Percentiles rank a stretch among this genome's conserved stretches.
These are phyloP conservation scores for Phaethon lepturus DNA, from an alignment of 2,113 vertebrate species.

Conservation along the genomic window DNA sequence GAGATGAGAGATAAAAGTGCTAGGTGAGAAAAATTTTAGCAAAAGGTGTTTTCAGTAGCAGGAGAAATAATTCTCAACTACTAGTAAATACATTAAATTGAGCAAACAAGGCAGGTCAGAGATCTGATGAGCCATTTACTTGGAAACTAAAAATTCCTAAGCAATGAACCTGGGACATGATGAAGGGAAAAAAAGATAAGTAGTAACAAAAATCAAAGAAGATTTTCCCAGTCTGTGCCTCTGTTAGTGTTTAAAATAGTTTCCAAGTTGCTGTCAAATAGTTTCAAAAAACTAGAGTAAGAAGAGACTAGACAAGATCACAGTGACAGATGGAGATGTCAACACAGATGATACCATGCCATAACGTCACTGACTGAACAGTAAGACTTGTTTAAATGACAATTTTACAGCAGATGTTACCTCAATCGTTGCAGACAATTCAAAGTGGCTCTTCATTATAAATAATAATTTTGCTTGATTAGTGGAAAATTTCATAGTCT, in stretches of 20 bases:
- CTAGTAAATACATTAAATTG: neutral
- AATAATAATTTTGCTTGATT: neutral
- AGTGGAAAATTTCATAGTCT: neutral
- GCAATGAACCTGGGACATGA: neutral
- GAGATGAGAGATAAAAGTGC: neutral
- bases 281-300: neutral
- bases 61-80: neutral
- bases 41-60: neutral
- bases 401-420: neutral
- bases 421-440: neutral
- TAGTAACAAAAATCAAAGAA: neutral
- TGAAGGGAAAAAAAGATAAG: neutral
- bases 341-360: neutral
- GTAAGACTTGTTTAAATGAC: neutral
- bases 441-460: neutral
- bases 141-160: neutral
- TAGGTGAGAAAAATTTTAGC: neutral
- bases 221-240: neutral
- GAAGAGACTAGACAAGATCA: neutral
- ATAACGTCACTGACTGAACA: neutral
- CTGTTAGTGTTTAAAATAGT: neutral
- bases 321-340: neutral
- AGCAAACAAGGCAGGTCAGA: neutral
- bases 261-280: neutral
- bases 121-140: neutral